A percentile compares a stretch with the other conserved stretches of the same genome.
These are phyloP conservation scores for Bombycilla garrulus DNA, from an alignment of 2,113 vertebrate genomes.

Conservation along the genomic window DNA sequence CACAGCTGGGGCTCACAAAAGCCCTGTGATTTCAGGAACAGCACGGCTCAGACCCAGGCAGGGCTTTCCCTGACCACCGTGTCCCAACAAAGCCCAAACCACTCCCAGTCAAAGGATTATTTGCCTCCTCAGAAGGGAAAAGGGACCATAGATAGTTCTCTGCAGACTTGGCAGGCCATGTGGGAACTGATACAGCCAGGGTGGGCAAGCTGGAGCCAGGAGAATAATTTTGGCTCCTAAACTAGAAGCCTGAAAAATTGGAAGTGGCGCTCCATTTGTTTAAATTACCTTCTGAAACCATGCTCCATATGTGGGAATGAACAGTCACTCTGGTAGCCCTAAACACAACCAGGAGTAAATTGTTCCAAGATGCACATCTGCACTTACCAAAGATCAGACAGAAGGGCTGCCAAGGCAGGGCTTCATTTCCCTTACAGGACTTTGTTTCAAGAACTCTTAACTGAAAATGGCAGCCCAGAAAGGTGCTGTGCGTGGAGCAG, in stretches of 20 bases:
- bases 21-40: neutral
- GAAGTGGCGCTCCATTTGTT: constrained; percentile 50
- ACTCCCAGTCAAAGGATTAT: neutral
- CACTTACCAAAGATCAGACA: constrained; percentile 17
- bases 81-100: neutral
- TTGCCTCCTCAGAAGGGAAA: neutral
- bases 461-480: neutral
- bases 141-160: neutral
- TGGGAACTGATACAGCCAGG: neutral
- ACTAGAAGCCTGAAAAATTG: constrained; percentile 42
- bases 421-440: neutral
- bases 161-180: constrained; percentile 3
- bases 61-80: rapidly evolving
- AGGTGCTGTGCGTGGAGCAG: neutral
- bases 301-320: constrained; percentile 29
- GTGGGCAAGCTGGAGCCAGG: constrained; percentile 41
- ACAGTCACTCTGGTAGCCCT: constrained; percentile 28
- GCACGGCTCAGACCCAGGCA: rapidly evolving
- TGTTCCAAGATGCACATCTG: constrained; percentile 62
- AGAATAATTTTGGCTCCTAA: constrained; percentile 19
- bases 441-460: neutral
- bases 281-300: constrained; percentile 53
- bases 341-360: constrained; percentile 45
- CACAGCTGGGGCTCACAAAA: neutral
- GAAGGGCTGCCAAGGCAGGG: constrained; percentile 15